Evolutionary conservation across 2,888 invertebrate genomes (phyloP).

Genomic region (Aquatica leii): DNA sequence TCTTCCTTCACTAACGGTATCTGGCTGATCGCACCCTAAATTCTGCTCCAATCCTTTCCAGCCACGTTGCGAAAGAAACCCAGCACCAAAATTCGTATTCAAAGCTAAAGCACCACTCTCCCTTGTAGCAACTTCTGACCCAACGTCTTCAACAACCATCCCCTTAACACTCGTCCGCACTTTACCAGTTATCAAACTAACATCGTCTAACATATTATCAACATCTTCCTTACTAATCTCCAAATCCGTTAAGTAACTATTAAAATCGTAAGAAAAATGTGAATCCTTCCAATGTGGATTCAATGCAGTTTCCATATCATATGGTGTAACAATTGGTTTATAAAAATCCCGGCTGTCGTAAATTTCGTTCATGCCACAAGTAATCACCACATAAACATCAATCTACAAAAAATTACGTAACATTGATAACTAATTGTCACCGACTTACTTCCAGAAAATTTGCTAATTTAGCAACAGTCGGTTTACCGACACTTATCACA

Average conservation of each 20-base stretch:
- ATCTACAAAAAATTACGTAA: slow-evolving; percentile 67
- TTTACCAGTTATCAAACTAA: slow-evolving; percentile 79
- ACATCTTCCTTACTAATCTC: slow-evolving; percentile 41
- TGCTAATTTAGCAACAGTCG: slow-evolving; percentile 92
- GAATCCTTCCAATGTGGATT: slow-evolving; percentile 62
- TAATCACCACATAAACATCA: slow-evolving; percentile 90
- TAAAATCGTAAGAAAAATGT: slow-evolving; percentile 70
- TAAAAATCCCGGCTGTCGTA: slow-evolving; percentile 86
- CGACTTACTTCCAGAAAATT: slow-evolving; percentile 85
- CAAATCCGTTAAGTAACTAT: slow-evolving; percentile 65
- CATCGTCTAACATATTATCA: slow-evolving; percentile 67
- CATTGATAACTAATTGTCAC: neutral
- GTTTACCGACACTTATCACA: slow-evolving; percentile 93
- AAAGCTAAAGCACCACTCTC: slow-evolving; percentile 61
- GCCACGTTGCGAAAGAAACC: slow-evolving; percentile 70
- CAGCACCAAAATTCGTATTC: slow-evolving; percentile 67
- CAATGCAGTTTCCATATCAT: slow-evolving; percentile 87
- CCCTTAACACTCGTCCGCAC: slow-evolving; percentile 62
- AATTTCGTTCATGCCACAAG: slow-evolving; percentile 90
- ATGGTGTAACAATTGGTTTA: slow-evolving; percentile 90
- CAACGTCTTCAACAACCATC: slow-evolving; percentile 52
- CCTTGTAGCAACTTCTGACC: slow-evolving; percentile 55
- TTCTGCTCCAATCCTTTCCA: slow-evolving; percentile 91
- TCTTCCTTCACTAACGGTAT: slow-evolving; percentile 74
- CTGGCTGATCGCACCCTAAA: slow-evolving; percentile 76